phyloP scores from a whole-genome alignment of 2,113 vertebrate genomes.

The Cricetomys ansorgei region DNA sequence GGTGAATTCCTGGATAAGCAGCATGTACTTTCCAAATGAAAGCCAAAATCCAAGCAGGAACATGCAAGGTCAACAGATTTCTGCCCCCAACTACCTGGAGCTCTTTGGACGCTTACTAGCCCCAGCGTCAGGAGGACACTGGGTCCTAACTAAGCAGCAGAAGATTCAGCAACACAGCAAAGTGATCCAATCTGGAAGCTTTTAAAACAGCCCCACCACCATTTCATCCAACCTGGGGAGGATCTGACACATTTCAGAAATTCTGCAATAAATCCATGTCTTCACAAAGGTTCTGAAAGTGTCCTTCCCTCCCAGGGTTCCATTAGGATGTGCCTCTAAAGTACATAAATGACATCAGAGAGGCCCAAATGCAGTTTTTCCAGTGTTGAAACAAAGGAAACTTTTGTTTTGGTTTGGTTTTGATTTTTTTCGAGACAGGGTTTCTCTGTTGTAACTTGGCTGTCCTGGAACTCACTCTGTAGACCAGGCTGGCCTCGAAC shows the following conservation, averaged over 20 bases:
- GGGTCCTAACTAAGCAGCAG: background rate
- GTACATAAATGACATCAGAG: background rate
- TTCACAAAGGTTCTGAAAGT: slow-evolving; percentile 39
- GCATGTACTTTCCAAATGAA: background rate
- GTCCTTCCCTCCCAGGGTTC: background rate
- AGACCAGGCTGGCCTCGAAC: too few species aligned
- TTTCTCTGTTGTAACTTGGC: too few species aligned
- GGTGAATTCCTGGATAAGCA: background rate
- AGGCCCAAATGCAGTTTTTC: background rate
- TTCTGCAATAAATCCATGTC: slow-evolving; percentile 1
- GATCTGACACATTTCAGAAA: background rate
- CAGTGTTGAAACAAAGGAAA: background rate
- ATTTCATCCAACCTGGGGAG: background rate
- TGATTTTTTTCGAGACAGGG: too few species aligned
- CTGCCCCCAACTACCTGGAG: background rate
- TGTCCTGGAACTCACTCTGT: too few species aligned
- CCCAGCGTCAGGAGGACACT: background rate
- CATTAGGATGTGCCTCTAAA: slow-evolving; percentile 16
- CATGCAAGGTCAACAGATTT: background rate
- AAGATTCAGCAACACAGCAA: background rate
- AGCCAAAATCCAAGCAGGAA: background rate
- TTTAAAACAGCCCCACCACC: background rate
- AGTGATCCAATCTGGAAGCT: background rate
- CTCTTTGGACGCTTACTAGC: slow-evolving; percentile 21
- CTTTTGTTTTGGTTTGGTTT: too few species aligned